These are phyloP conservation scores for Sebastes oblongus DNA, from an alignment of 2,797 vertebrate genomes.

Conservation along the genomic window DNA sequence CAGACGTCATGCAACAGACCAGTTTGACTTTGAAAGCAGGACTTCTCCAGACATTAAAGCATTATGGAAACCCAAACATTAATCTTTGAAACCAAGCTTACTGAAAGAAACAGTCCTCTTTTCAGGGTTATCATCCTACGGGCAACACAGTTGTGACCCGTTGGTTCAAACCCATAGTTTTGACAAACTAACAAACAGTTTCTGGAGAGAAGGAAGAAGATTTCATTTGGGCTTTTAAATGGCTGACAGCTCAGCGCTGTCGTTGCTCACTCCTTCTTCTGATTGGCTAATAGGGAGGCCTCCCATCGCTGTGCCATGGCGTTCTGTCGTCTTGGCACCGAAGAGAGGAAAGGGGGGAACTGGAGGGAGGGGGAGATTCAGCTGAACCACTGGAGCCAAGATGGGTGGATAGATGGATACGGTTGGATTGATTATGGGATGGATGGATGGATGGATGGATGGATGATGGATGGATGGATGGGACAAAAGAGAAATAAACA, in stretches of 20 bases:
- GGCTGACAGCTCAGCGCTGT: constrained; percentile 7
- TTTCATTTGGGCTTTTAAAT: constrained; percentile 28
- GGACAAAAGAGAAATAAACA: background rate
- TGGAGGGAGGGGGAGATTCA: constrained; percentile 68
- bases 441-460: background rate
- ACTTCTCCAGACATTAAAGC: background rate
- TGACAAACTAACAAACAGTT: background rate
- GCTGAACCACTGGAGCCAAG: constrained; percentile 64
- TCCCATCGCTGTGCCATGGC: constrained; percentile 79
- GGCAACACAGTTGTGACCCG: background rate
- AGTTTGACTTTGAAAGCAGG: background rate
- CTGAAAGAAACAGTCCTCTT: background rate
- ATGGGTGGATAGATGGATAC: background rate
- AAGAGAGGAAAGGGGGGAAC: constrained; percentile 68
- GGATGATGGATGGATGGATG: background rate
- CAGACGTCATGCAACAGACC: constrained; percentile 3
- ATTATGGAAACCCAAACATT: background rate
- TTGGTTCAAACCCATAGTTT: background rate
- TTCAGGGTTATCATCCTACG: background rate
- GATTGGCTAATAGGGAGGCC: constrained; percentile 71
- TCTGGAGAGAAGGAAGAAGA: background rate
- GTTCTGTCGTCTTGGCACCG: constrained; percentile 66
- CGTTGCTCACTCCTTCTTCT: constrained; percentile 66
- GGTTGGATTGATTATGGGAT: background rate
- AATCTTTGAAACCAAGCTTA: background rate